Conservation (phyloP, 2,797 vertebrate genomes). For the Artibeus lituratus region DNA sequence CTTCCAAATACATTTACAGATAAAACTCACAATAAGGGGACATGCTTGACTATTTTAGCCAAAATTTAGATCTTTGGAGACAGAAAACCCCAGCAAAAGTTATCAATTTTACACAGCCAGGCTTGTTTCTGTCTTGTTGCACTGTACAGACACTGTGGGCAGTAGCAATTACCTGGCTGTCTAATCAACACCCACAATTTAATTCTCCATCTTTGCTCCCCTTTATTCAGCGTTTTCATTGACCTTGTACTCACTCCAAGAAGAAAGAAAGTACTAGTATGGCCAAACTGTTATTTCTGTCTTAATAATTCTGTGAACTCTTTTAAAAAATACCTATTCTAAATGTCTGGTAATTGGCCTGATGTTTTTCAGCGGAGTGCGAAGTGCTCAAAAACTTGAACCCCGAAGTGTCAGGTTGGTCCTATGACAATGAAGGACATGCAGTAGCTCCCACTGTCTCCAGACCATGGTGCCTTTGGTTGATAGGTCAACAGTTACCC, state of each 20-base stretch:
- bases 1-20: not conserved
- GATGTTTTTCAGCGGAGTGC: not conserved
- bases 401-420: not conserved
- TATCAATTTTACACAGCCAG: not conserved
- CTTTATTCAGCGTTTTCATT: constrained; percentile 35
- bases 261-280: constrained; percentile 4
- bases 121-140: constrained; percentile 38
- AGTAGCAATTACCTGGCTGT: constrained; percentile 53
- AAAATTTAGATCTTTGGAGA: constrained; percentile 32
- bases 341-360: not conserved
- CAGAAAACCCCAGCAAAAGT: constrained; percentile 7
- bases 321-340: not conserved
- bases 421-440: not conserved
- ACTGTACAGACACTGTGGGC: not conserved
- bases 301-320: constrained; percentile 15
- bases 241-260: not conserved
- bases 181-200: constrained; percentile 64
- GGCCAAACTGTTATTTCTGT: not conserved
- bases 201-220: constrained; percentile 20
- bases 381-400: not conserved
- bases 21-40: not conserved
- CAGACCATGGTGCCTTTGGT: not conserved
- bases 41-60: not conserved
- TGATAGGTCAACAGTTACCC: not conserved
- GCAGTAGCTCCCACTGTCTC: not conserved